Base-by-base conservation (phyloP, 2,888 invertebrate genomes). In the Darwinula stevensoni region DNA sequence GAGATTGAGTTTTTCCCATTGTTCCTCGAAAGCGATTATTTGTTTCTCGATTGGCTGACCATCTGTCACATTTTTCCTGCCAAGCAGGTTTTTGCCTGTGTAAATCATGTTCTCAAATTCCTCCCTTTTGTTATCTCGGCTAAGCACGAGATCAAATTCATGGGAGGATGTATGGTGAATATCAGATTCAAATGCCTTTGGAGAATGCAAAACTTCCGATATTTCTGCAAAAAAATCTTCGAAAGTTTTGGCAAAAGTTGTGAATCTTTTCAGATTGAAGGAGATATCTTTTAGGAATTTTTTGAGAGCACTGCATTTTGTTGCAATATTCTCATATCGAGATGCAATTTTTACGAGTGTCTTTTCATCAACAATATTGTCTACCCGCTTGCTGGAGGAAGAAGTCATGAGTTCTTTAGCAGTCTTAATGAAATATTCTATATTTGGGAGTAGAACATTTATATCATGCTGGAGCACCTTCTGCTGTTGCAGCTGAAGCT, bases 401-500 rank as follows among this genome's bases (percentile, higher is more conserved):
- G 66, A 69, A 2, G 63, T 55, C 16, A 84, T 67, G 4, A 86
- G 61, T 44, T 82, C 75, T 36, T 69, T 61, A 0, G 82, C 80
- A 9, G 68, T 67, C 30, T 65, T 53, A 28, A 71, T 63, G 12
- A 86, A 67, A 6, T 6, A 22, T n/a, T 22, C 9, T 22, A 88
- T 67, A 42, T 76, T 74, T 11, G 72, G 66, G 39, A 74, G 65
- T 42, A 84, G 75, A 17, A 72, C 73, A 42, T 78, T 76, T 34
- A 86, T 58, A 48, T 88, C 88, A 1, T 68, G 62, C 43, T 74
- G 67, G 22, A 76, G 58, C 14, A 72, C 58, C 40, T 73, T 67
- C 39, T 84, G 80, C 44, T 80, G 80, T 16, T 80, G 66, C 3
- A 80, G 59, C 52, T 88, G 86, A 44, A 82, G 78, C 45, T 80